A percentile compares a stretch with the other conserved stretches of the same genome.
Evolutionary conservation across 2,888 invertebrate genomes (phyloP).

Genomic region (Nowickia ferox): DNA sequence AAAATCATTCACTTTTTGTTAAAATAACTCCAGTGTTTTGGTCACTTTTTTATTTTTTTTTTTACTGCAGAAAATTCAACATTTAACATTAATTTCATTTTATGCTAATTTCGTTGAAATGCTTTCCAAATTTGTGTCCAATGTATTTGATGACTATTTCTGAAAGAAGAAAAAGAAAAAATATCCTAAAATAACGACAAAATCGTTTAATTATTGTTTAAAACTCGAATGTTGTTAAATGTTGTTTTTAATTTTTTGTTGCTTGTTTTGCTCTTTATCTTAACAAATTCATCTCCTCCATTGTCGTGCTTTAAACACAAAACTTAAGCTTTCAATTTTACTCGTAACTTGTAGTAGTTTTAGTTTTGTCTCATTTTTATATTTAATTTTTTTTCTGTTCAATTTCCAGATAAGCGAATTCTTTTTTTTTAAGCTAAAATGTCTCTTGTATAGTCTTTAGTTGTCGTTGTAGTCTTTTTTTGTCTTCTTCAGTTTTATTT

Average conservation of each 20-base stretch:
- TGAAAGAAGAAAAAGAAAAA: background rate
- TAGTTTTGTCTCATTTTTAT: slow-evolving; percentile 41
- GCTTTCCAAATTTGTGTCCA: slow-evolving; percentile 18
- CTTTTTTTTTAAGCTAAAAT: slow-evolving; percentile 29
- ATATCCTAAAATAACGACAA: background rate
- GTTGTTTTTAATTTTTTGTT: slow-evolving; percentile 18
- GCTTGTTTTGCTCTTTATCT: slow-evolving; percentile 53
- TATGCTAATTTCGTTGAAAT: slow-evolving; percentile 36
- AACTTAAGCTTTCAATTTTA: slow-evolving; percentile 70
- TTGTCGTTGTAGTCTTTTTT: slow-evolving; percentile 25
- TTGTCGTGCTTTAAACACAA: slow-evolving; percentile 66
- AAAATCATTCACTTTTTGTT: no score
- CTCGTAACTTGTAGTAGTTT: slow-evolving; percentile 36
- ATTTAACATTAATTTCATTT: background rate
- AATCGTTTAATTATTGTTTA: slow-evolving; percentile 62
- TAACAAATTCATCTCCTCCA: slow-evolving; percentile 65
- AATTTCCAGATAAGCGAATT: slow-evolving; percentile 54
- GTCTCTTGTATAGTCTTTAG: slow-evolving; percentile 38
- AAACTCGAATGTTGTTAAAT: slow-evolving; percentile 32
- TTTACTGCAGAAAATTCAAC: background rate
- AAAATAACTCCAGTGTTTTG: no score
- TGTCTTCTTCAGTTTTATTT: slow-evolving; percentile 35
- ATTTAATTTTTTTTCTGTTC: slow-evolving; percentile 7
- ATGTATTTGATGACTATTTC: background rate
- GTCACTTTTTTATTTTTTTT: no score